A percentile compares a stretch with the other conserved stretches of the same genome.
Conservation (phyloP, 2,888 invertebrate species). For the Orthosia incerta region DNA sequence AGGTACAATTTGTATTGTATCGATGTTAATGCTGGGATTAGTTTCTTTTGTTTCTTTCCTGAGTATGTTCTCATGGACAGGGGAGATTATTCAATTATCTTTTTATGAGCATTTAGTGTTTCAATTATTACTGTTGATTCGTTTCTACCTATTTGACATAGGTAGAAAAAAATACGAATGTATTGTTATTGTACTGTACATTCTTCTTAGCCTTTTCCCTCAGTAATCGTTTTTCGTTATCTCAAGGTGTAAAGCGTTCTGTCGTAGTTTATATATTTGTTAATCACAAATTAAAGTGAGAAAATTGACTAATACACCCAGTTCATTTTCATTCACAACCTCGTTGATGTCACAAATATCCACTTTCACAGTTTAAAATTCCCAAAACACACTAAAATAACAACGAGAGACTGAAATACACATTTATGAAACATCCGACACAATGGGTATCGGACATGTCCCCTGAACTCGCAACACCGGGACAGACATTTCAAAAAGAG, state of each 20-base stretch:
- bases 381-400: slow-evolving; percentile 29
- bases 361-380: not conserved
- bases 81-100: not conserved
- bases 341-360: slow-evolving; percentile 22
- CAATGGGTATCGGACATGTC: slow-evolving; percentile 64
- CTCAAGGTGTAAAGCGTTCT: too few relatives aligned
- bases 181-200: not conserved
- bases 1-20: slow-evolving; percentile 20
- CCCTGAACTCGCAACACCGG: slow-evolving; percentile 54
- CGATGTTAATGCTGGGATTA: not conserved
- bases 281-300: too few relatives aligned
- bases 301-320: not conserved
- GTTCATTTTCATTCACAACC: not conserved
- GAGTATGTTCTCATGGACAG: not conserved
- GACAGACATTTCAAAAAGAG: slow-evolving; percentile 66
- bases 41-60: not conserved
- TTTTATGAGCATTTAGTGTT: not conserved
- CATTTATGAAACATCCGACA: slow-evolving; percentile 63
- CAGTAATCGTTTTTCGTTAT: too few relatives aligned
- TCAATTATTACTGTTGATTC: not conserved
- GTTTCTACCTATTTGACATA: not conserved
- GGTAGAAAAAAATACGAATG: not conserved
- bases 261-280: too few relatives aligned
- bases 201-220: too few relatives aligned
- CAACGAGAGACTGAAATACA: slow-evolving; percentile 60